Evolutionary conservation across 2,888 invertebrate genomes (phyloP).

Genomic region (Tetheella fluctuosa): DNA sequence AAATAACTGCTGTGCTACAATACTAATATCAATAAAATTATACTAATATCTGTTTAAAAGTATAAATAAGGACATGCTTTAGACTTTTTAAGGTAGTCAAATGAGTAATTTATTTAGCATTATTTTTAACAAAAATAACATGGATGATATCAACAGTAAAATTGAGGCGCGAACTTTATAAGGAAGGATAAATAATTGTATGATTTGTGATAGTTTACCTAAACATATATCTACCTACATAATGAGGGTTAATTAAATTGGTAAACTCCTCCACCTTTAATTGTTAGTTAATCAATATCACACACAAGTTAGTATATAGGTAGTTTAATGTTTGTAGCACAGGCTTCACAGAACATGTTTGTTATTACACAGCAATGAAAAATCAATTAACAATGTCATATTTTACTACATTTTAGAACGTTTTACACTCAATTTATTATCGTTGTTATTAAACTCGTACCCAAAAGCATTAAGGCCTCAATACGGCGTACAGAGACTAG

Average conservation of each 20-base stretch:
- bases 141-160: too few relatives aligned
- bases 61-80: neutral
- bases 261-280: neutral
- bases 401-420: slow-evolving; percentile 26
- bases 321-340: neutral
- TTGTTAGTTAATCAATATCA: neutral
- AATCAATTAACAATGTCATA: neutral
- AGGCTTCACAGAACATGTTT: neutral
- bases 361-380: slow-evolving; percentile 4
- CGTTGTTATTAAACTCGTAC: slow-evolving; percentile 69
- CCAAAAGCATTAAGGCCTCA: slow-evolving; percentile 80
- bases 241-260: neutral
- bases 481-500: slow-evolving; percentile 84
- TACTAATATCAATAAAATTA: too few relatives aligned
- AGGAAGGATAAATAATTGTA: neutral
- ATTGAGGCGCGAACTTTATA: too few relatives aligned
- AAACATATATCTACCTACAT: neutral
- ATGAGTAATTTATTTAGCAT: neutral
- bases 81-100: neutral
- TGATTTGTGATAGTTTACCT: neutral
- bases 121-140: neutral
- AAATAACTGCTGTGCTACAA: neutral
- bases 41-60: neutral
- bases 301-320: neutral
- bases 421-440: slow-evolving; percentile 33